Base-by-base conservation (phyloP, 2,797 vertebrate species). In the Phyllotis vaccarum region DNA sequence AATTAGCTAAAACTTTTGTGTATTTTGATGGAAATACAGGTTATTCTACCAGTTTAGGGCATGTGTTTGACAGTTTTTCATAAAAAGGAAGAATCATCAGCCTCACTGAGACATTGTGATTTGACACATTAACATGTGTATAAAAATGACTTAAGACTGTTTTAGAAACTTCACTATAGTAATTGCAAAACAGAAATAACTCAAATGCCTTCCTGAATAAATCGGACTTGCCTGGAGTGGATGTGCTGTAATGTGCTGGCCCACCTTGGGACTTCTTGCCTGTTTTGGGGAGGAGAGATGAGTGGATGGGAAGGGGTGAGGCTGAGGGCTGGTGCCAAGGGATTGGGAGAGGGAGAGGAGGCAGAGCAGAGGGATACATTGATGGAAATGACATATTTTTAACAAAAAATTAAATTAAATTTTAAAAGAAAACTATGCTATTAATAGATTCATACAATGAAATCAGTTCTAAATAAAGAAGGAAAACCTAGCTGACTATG, bases 31-130 rank as follows among this genome's bases (percentile, higher is more conserved):
- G 31, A 14, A 81, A 37, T 22, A 60, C 49, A 75, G 81, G 88
- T 58, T 64, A 83, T 9, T 43, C 27, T 13, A 40, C 27, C 10
- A 82, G 76, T 29, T 86, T 87, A 56, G 24, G 66, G 74, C 14
- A 56, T 14, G 43, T 37, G 24, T 64, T 75, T 80, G 40, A 31
- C 64, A 92, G 74, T 29, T 78, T 90, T 75, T 54, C 70, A 82
- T 43, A 68, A 86, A 75, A 81, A 62, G 34, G 49, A 92, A 94
- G 72, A 29, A 78, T 87, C 70, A 90, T 93, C 52, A 72, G 3
- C n/a, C n/a, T 49, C 40, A 2, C 66, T 31, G 40, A 82, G n/a
- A 70, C 60, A 58, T 13, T 74, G 60, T 21, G 40, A 52, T 56
- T 79, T 13, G 27, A n/a, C 12, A 81, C 58, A 79, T 72, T 11